Evolutionary conservation across 2,888 invertebrate genomes (phyloP).

Genomic region (Epirrita christyi): DNA sequence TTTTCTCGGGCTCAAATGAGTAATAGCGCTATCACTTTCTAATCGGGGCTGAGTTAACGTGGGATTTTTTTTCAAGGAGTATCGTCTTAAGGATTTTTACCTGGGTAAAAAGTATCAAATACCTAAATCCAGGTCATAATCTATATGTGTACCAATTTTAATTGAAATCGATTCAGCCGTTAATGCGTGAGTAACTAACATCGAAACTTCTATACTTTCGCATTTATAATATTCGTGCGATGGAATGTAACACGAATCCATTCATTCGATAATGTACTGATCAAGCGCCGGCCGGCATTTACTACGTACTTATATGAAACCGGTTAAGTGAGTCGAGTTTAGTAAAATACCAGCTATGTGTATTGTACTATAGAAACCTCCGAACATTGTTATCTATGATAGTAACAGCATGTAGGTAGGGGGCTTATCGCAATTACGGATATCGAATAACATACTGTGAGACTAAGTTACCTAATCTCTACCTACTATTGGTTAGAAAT

Average conservation of each 20-base stretch:
- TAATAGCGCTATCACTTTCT: too few species aligned
- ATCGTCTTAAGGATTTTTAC: too few species aligned
- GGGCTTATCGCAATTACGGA: slow-evolving; percentile 11
- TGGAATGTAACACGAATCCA: neutral
- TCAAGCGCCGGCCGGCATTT: slow-evolving; percentile 23
- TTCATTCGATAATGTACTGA: slow-evolving; percentile 16
- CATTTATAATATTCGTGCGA: too few species aligned
- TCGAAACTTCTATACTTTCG: too few species aligned
- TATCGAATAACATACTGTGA: slow-evolving; percentile 19
- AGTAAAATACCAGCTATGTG: slow-evolving; percentile 19
- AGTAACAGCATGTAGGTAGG: slow-evolving; percentile 19
- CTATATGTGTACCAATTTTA: too few species aligned
- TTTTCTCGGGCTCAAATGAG: too few species aligned
- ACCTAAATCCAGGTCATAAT: too few species aligned
- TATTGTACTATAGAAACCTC: neutral
- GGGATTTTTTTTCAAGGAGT: too few species aligned
- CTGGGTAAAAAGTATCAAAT: too few species aligned
- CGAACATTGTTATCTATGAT: slow-evolving; percentile 1
- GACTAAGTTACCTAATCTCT: neutral
- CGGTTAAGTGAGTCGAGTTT: slow-evolving; percentile 32
- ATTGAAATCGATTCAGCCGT: too few species aligned
- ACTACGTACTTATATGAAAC: slow-evolving; percentile 31
- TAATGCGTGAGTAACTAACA: too few species aligned
- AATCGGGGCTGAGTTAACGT: too few species aligned
- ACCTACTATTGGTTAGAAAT: neutral